Base-by-base conservation (phyloP, 1,140 invertebrate genomes). In the Macrostomum lignano region DNA sequence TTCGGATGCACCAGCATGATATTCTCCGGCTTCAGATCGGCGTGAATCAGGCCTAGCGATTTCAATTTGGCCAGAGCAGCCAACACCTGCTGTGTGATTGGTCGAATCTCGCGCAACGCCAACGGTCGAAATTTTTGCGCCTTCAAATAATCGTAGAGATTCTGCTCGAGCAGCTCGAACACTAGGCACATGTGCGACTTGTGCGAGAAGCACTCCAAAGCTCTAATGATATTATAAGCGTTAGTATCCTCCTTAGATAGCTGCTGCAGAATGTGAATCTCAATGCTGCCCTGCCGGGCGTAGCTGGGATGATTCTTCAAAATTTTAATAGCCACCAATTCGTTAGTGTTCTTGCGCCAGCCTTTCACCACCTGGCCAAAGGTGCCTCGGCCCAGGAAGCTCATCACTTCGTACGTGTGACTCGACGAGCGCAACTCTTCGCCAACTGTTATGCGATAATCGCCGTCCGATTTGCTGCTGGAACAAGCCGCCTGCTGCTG, bases 21-120 rank as follows among this genome's bases (percentile, higher is more conserved):
- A 24, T 36, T 36, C 21, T 36, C 34, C 7, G 34, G 34, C 21
- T 36, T 36, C 7, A 36, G 17, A 31, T 36, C 34, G 20, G 34
- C 26, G 22, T 36, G 34, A 20, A 36, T 36, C 7, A 36, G 13
- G 13, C 21, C 25, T 3, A 30, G 15, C 11, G 17, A 10, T 17
- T 28, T 30, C 6, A 36, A 23, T 15, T 36, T 28, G 5, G 26
- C 11, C 15, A 36, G 26, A 3, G 34, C 34, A n/a, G 13, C 20
- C 5, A 36, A 21, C 20, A 36, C 34, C 17, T 36, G 34, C 21
- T 30, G 26, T 14, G 34, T 24, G 15, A 36, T 36, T 5, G 34
- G 24, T 11, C 34, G 34, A 6, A 36, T 31, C 9, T 36, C 34
- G n/a, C 7, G n/a, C 20, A 36, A 17, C 7, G 34, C 13, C 11